These are phyloP conservation scores for Anorthoa munda DNA, from an alignment of 2,888 invertebrate species.

Conservation along the genomic window DNA sequence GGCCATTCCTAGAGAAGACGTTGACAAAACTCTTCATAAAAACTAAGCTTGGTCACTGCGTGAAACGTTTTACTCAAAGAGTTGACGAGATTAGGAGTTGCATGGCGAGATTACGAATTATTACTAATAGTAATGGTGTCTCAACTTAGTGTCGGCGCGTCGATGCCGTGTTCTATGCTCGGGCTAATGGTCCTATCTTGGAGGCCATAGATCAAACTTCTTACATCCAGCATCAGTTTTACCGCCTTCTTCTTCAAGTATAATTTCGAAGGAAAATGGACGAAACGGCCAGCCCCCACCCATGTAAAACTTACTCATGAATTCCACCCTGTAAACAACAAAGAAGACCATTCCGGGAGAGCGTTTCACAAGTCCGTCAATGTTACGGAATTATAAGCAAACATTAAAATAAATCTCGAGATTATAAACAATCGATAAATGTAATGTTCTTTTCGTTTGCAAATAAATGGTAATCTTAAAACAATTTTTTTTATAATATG, in stretches of 20 bases:
- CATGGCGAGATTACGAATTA: no score
- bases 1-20: not conserved
- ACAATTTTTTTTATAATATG: no score
- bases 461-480: no score
- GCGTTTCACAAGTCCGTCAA: not conserved
- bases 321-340: slow-evolving; percentile 94
- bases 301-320: slow-evolving; percentile 97
- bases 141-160: not conserved
- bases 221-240: slow-evolving; percentile 74
- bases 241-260: slow-evolving; percentile 69
- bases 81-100: no score
- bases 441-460: no score
- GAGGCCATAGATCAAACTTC: slow-evolving; percentile 42
- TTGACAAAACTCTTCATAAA: not conserved
- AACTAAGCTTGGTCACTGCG: not conserved
- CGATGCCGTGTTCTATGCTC: not conserved
- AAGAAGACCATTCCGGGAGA: not conserved
- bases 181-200: not conserved
- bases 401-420: no score
- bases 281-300: slow-evolving; percentile 93
- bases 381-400: no score
- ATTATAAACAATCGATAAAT: no score
- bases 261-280: slow-evolving; percentile 93
- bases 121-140: not conserved
- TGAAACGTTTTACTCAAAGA: not conserved